These are phyloP conservation scores for Hippolais icterina DNA, from an alignment of 2,113 vertebrate genomes.

Conservation along the genomic window DNA sequence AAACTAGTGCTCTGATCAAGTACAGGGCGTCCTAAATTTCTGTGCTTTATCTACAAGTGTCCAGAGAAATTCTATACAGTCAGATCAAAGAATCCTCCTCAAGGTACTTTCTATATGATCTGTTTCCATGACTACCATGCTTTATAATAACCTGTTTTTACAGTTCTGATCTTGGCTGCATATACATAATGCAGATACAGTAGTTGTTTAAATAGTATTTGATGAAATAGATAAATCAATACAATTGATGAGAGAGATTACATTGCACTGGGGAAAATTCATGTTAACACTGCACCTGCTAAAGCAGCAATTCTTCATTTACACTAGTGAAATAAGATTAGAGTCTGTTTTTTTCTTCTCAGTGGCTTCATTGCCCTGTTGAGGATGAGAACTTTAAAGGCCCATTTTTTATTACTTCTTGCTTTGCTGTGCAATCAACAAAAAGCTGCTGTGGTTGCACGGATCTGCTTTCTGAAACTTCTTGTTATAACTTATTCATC, in stretches of 20 bases:
- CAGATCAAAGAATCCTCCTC: not conserved
- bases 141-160: not conserved
- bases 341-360: not conserved
- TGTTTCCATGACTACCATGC: constrained; percentile 42
- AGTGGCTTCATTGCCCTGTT: not conserved
- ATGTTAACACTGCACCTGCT: not conserved
- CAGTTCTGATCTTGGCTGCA: not conserved
- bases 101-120: not conserved
- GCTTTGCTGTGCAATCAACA: not conserved
- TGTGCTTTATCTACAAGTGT: not conserved
- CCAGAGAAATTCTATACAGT: not conserved
- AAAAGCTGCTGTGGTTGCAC: constrained; percentile 18
- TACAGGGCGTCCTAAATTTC: not conserved
- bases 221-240: constrained; percentile 20
- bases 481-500: constrained; percentile 34
- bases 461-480: not conserved
- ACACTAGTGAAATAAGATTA: not conserved
- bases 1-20: not conserved
- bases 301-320: constrained; percentile 1
- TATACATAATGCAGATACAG: not conserved
- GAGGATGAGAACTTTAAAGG: not conserved
- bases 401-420: not conserved
- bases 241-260: not conserved
- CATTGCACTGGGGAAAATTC: not conserved
- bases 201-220: not conserved